These are phyloP conservation scores for Pissodes strobi DNA, from an alignment of 1,140 invertebrate species.

Conservation along the genomic window DNA sequence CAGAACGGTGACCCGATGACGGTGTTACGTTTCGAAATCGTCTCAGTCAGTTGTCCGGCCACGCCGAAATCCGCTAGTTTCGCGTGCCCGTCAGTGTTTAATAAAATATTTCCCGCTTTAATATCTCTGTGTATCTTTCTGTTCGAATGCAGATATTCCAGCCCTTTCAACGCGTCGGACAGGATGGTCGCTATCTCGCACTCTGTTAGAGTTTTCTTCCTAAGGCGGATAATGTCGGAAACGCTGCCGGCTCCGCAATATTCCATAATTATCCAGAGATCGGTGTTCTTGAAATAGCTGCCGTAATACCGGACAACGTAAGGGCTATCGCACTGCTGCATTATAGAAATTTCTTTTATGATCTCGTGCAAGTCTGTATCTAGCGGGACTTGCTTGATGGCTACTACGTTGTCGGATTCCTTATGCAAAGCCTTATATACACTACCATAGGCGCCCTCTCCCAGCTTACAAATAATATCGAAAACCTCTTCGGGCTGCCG, in stretches of 20 bases:
- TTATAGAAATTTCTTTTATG: conserved; percentile 99
- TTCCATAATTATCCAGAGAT: conserved; percentile 99
- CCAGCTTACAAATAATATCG: conserved; percentile 97
- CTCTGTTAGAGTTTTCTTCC: conserved; percentile 95
- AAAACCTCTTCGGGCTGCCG: conserved; percentile 98
- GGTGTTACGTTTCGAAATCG: conserved; percentile 98
- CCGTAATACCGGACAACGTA: conserved; percentile 99
- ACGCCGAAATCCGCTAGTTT: conserved; percentile 99
- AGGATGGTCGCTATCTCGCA: conserved; percentile 97
- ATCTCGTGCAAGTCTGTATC: conserved; percentile 99
- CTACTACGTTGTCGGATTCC: conserved; percentile 95
- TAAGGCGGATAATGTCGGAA: conserved; percentile 96
- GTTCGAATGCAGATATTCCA: conserved; percentile 94
- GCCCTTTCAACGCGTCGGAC: conserved; percentile 91
- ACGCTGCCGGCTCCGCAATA: conserved; percentile 99
- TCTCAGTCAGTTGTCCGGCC: conserved; percentile 99
- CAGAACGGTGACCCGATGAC: conserved; percentile 99
- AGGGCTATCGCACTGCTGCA: conserved; percentile 99
- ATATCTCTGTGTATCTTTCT: conserved; percentile 97
- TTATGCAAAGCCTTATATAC: conserved; percentile 88
- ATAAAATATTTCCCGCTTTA: conserved; percentile 96
- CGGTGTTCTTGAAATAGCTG: conserved; percentile 99
- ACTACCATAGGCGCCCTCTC: conserved; percentile 86
- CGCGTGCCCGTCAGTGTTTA: conserved; percentile 98
- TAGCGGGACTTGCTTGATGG: conserved; percentile 98